Evolutionary conservation across 2,888 invertebrate species (phyloP), one percentile per base, ranked within the genome.

Genomic region (Galerucella pusilla): DNA sequence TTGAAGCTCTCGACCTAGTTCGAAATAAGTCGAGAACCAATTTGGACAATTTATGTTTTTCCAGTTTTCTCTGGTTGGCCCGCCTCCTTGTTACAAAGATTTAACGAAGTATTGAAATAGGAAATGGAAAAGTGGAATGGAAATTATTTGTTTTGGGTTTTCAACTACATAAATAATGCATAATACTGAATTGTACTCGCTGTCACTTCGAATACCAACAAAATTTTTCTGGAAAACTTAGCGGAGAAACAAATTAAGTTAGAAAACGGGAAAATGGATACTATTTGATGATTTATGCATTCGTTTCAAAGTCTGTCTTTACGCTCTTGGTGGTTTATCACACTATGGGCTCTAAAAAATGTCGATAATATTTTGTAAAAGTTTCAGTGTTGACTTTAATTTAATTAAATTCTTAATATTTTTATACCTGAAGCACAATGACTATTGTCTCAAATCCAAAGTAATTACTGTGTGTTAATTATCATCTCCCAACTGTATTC

Each of bases 41-140:
- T 20, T 20, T 57, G 42, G 46, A 45, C 16, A 46, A 65, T 20
- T 65, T 49, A 1, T 20, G 20, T 46, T 46, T 16, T 14, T 14
- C 14, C 25, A 11, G 11, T 3, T 60, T 25, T 25, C 28, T 60
- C 20, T 2, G 60, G 25, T 28, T 28, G 28, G 60, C 25, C 3
- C 28, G 25, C 60, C 28, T 60, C 28, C 28, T 60, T 60, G 60
- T 60, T 25, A 60, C 28, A 28, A 60, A 60, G 60, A 25, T 14
- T 14, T 28, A 60, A 60, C 60, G 60, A 60, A 60, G 60, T 60
- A 60, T 60, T 7, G 28, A 14, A 60, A 60, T 60, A 28, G 60
- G 28, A 28, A 28, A 14, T 28, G 52, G 60, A 60, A 60, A 25
- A 25, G 60, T 10, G 60, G 2, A 25, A 60, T 28, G 12, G 7